Conservation (phyloP, 2,797 vertebrate genomes). For the Aulostomus chinensis region DNA sequence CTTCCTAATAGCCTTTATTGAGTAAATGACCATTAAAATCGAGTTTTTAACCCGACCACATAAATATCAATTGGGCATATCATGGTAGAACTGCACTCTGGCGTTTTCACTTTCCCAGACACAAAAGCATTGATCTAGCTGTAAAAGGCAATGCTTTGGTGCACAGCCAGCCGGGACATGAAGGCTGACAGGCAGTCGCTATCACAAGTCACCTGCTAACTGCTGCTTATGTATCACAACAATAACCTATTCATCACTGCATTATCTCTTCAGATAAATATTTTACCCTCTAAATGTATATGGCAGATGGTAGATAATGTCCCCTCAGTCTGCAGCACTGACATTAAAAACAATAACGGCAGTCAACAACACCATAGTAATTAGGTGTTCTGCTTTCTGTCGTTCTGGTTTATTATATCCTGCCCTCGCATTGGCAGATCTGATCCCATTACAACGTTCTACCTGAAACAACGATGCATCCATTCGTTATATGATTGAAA, state of each 20-base stretch:
- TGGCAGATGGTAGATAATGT: conserved; percentile 9
- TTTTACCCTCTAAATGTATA: conserved; percentile 23
- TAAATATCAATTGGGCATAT: conserved; percentile 78
- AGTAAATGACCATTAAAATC: conserved; percentile 78
- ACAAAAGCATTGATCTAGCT: conserved; percentile 79
- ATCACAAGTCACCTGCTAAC: no score
- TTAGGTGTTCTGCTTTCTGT: conserved; percentile 19
- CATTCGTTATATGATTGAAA: no score
- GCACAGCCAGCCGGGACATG: conserved; percentile 49
- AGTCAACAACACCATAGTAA: conserved; percentile 25
- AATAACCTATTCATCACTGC: no score
- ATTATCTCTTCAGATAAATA: conserved; percentile 1
- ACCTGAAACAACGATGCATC: conserved; percentile 28
- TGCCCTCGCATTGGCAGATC: conserved; percentile 30
- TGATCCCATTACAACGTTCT: conserved; percentile 41
- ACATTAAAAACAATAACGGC: conserved; percentile 26
- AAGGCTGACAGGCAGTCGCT: no score
- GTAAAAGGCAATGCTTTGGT: conserved; percentile 69
- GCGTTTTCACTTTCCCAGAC: conserved; percentile 67
- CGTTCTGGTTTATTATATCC: conserved; percentile 42
- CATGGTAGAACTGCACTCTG: conserved; percentile 53
- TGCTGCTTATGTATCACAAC: no score
- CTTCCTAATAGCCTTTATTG: conserved; percentile 76
- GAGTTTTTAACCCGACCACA: conserved; percentile 76
- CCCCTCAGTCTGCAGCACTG: conserved; percentile 4